A percentile compares a stretch with the other conserved stretches of the same genome.
Evolutionary conservation across 1,140 invertebrate genomes (phyloP).

Genomic region (Xylocopa sonorina): DNA sequence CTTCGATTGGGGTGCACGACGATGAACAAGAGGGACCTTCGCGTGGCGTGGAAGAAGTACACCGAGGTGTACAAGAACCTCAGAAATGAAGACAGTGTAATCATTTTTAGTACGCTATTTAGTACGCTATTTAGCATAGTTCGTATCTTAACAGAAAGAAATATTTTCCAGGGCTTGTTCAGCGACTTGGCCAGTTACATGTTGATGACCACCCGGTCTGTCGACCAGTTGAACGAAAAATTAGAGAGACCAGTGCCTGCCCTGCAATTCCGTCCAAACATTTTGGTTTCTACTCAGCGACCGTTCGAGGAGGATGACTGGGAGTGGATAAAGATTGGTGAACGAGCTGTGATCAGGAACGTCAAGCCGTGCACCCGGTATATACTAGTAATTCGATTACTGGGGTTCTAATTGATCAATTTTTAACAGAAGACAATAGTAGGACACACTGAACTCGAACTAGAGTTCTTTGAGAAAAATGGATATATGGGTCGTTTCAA

Average conservation of each 20-base stretch:
- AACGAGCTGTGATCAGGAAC: conserved; percentile 72
- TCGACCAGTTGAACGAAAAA: conserved; percentile 76
- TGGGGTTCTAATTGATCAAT: too few species aligned
- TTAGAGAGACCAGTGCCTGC: conserved; percentile 68
- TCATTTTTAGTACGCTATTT: background rate
- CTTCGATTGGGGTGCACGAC: conserved; percentile 66
- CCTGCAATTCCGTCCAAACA: conserved; percentile 81
- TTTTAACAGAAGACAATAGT: too few species aligned
- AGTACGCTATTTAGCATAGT: too few species aligned
- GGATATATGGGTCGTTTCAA: too few species aligned
- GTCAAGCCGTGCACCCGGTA: conserved; percentile 79
- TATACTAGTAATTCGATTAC: background rate
- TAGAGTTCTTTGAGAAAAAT: too few species aligned
- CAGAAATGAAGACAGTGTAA: conserved; percentile 71
- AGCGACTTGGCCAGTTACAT: conserved; percentile 80
- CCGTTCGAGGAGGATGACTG: conserved; percentile 81
- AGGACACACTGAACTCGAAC: too few species aligned
- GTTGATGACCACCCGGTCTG: conserved; percentile 77
- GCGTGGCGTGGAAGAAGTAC: conserved; percentile 65
- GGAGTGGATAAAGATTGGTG: conserved; percentile 81
- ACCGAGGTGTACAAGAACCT: conserved; percentile 65
- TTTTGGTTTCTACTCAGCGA: conserved; percentile 76
- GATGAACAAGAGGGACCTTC: conserved; percentile 41
- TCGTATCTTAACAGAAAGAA: too few species aligned
- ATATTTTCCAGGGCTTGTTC: conserved; percentile 76